phyloP scores from a whole-genome alignment of 2,113 vertebrate species.

The Odocoileus virginianus region DNA sequence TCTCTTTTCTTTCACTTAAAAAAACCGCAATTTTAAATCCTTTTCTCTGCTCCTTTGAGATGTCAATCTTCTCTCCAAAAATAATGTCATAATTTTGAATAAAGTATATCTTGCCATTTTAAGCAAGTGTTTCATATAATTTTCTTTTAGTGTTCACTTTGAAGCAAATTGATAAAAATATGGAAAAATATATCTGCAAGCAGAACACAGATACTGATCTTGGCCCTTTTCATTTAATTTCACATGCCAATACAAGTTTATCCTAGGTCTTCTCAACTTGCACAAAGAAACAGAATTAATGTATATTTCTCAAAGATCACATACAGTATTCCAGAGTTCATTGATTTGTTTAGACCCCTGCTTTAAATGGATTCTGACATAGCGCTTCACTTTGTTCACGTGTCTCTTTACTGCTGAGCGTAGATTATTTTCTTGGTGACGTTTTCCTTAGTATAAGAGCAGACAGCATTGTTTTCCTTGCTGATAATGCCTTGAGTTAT shows the following conservation, averaged over 20 bases:
- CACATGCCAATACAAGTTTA: background rate
- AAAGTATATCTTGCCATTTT: background rate
- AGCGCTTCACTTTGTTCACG: slow-evolving; percentile 6
- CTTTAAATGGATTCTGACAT: background rate
- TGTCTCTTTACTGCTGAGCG: background rate
- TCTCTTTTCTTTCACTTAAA: background rate
- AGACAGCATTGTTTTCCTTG: slow-evolving; percentile 48
- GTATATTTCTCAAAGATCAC: background rate
- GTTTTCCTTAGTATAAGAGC: slow-evolving; percentile 36
- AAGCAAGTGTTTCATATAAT: background rate
- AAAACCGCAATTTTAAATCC: background rate
- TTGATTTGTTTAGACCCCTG: slow-evolving; percentile 28
- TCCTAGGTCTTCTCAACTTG: background rate
- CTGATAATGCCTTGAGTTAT: slow-evolving; percentile 14
- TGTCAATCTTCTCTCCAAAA: background rate
- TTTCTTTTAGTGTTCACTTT: background rate
- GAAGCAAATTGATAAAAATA: background rate
- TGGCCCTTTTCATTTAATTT: slow-evolving; percentile 32
- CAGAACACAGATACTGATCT: background rate
- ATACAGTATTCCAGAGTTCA: background rate
- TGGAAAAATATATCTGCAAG: background rate
- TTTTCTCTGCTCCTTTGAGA: background rate
- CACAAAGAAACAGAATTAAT: background rate
- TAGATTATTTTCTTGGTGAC: background rate
- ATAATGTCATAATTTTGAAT: background rate